Evolutionary conservation across 2,888 invertebrate genomes (phyloP).

Genomic region (Teinopalpus imperialis): DNA sequence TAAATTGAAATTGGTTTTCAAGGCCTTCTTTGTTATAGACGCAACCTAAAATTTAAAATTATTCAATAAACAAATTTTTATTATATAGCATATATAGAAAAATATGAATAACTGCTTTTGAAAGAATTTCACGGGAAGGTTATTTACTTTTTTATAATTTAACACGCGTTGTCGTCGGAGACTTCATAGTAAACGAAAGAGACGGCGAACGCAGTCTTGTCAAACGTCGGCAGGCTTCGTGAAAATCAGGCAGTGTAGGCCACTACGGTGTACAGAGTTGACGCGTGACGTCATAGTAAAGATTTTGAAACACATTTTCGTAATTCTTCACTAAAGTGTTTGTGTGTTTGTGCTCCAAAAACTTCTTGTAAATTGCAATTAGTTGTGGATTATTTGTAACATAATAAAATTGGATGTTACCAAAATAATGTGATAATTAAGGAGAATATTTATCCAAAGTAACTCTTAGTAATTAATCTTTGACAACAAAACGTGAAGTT

Average conservation of each 20-base stretch:
- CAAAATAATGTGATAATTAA: slow-evolving; percentile 4
- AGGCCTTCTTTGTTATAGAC: too few species aligned
- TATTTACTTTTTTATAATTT: slow-evolving; percentile 21
- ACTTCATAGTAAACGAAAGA: slow-evolving; percentile 16
- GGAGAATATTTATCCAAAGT: background rate
- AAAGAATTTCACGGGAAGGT: slow-evolving; percentile 14
- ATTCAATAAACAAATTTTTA: too few species aligned
- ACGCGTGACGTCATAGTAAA: slow-evolving; percentile 7
- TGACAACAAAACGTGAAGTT: slow-evolving; percentile 25
- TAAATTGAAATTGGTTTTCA: too few species aligned
- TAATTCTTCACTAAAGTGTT: slow-evolving; percentile 20
- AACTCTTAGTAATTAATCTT: slow-evolving; percentile 23
- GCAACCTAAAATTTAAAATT: too few species aligned
- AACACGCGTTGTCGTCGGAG: slow-evolving; percentile 11
- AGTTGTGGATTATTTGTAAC: background rate
- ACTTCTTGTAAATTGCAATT: background rate
- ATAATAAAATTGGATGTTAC: background rate
- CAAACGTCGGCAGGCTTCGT: slow-evolving; percentile 17
- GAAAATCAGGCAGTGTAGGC: slow-evolving; percentile 14
- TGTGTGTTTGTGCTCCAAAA: slow-evolving; percentile 10
- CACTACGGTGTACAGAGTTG: background rate
- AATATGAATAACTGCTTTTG: too few species aligned
- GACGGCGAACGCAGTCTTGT: slow-evolving; percentile 13
- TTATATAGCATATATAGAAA: too few species aligned
- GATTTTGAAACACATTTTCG: slow-evolving; percentile 7